phyloP scores from a whole-genome alignment of 1,140 invertebrate species.

The Drosophila mayri region DNA sequence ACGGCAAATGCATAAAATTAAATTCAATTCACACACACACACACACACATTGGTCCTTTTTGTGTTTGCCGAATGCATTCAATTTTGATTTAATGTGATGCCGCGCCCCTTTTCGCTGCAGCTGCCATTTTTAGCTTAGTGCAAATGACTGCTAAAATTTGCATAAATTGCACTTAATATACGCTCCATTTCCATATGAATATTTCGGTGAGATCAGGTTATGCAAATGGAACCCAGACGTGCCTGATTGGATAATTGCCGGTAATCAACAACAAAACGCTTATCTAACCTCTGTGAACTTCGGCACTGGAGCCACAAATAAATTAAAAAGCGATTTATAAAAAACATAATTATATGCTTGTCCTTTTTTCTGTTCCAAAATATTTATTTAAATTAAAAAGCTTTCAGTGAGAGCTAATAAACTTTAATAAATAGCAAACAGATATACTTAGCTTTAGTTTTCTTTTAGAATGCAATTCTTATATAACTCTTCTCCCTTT shows the following conservation, averaged over 20 bases:
- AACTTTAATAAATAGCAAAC: too few relatives aligned
- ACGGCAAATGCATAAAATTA: conserved; percentile 73
- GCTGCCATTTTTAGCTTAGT: conserved; percentile 36
- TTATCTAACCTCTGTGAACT: conserved; percentile 11
- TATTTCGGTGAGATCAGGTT: conserved; percentile 16
- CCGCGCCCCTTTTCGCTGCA: conserved; percentile 22
- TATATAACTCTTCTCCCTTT: neutral
- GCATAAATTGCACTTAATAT: conserved; percentile 65
- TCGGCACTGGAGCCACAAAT: neutral
- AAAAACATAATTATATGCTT: neutral
- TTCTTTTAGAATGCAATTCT: neutral
- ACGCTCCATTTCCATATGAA: conserved; percentile 45
- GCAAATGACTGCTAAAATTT: conserved; percentile 53
- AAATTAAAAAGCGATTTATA: conserved; percentile 15
- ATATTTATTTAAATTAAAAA: neutral
- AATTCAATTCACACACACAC: conserved; percentile 60
- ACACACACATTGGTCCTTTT: conserved; percentile 26
- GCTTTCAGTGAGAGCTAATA: too few relatives aligned
- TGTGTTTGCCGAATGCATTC: conserved; percentile 64
- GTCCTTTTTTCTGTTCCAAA: neutral
- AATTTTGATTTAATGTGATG: conserved; percentile 70
- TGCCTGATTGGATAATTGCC: conserved; percentile 51
- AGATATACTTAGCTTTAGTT: neutral
- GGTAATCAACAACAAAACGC: conserved; percentile 42
- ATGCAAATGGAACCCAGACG: conserved; percentile 35